These are phyloP conservation scores for Aspiorhynchus laticeps DNA, from an alignment of 2,113 vertebrate genomes.

Conservation along the genomic window DNA sequence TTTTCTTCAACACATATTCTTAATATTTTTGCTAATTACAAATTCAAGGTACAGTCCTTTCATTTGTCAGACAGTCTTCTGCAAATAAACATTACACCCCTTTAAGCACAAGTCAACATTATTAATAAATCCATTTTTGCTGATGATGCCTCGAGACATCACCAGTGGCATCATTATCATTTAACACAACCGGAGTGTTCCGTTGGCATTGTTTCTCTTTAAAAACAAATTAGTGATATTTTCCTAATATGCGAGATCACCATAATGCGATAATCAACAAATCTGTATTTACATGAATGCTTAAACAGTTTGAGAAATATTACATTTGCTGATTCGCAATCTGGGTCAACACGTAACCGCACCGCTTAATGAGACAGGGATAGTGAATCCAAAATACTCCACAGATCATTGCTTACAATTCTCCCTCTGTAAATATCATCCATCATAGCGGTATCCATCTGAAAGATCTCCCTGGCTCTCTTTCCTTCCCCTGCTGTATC, in stretches of 20 bases:
- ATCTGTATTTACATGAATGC: constrained; percentile 32
- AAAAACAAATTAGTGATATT: constrained; percentile 60
- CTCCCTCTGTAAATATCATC: constrained; percentile 22
- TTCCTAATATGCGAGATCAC: constrained; percentile 18
- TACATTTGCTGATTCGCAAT: background rate
- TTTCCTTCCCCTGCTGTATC: constrained; percentile 7
- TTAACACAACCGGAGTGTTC: background rate
- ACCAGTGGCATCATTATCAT: constrained; percentile 7
- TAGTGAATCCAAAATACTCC: constrained; percentile 26
- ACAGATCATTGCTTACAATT: constrained; percentile 40
- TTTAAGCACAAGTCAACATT: constrained; percentile 15
- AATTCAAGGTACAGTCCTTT: background rate
- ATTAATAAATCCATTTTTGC: constrained; percentile 10
- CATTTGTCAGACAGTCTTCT: background rate
- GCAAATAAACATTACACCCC: background rate
- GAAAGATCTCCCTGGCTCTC: constrained; percentile 5
- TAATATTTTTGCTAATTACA: background rate
- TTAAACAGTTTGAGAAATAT: constrained; percentile 32
- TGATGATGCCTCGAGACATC: background rate
- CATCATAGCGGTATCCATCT: background rate
- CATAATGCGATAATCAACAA: constrained; percentile 13
- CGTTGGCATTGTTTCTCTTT: background rate
- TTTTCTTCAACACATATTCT: background rate
- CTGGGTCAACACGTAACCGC: constrained; percentile 8
- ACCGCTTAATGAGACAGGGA: constrained; percentile 23